Evolutionary conservation across 92 coral and sea anemone species (phyloP), one percentile per base, ranked within the genome.

Genomic region (Nematostella vectensis): DNA sequence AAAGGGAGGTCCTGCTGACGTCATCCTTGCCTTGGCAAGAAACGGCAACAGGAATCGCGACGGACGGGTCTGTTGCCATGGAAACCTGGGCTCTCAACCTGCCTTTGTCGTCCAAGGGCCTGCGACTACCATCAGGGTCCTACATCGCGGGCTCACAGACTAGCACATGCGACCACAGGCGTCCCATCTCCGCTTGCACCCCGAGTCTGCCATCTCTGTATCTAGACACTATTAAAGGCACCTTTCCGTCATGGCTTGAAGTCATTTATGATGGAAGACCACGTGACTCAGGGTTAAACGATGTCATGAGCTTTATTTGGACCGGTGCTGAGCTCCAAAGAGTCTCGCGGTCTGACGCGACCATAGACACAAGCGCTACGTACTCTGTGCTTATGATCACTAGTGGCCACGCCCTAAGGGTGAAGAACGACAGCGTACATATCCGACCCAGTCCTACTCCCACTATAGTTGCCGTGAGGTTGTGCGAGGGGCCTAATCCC

Each of bases 201-300:
- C 68, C 63, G 28, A 68, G 74, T 25, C 63, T 73, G 13, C 31
- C 65, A 4, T 47, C 69, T 0, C 57, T 65, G 16, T 85, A 79
- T 52, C 55, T 74, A 12, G 52, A 59, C 27, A 48, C 83, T 22
- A 24, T 71, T 26, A 58, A 15, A 1, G 47, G 47, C 15, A 75
- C 77, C 47, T 61, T 79, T 28, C 94, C 94, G 1, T 22, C 57
- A n/a, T 84, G 94, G 94, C 62, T 84, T 26, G 24, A 38, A 1
- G 33, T 83, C 19, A 37, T 59, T 2, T 62, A 81, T 0, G 36
- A 56, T 1, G 53, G 67, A 38, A 47, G 39, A 1, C 27, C 55
- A 10, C 47, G 63, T 0, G 20, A 29, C 16, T 1, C 38, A 16
- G 44, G 47, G 16, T n/a, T 70, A n/a, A 59, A 67, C 9, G 94